Evolutionary conservation across 2,797 vertebrate species (phyloP), one percentile per base, ranked within the genome.

Genomic region (Scolopax bukidnonensis): DNA sequence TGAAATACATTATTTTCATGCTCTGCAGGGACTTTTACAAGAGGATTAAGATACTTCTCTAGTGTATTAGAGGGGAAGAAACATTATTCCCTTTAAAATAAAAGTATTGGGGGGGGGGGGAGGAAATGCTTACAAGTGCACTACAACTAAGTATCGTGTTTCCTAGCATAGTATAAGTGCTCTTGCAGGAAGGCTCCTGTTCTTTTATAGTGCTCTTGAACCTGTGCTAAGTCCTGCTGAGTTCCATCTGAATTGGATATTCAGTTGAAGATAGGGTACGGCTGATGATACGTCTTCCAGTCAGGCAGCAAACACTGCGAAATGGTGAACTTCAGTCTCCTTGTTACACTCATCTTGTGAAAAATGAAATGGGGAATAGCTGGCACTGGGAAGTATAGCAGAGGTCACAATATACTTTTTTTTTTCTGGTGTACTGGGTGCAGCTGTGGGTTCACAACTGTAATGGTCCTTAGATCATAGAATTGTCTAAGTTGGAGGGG

Each of bases 31-130:
- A 88, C 84, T 93, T 93, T 24, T 81, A 91, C 82, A 56, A 94
- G 94, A 97, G 93, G 91, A 80, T 89, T 83, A 89, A 91, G 91
- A 18, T 33, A 36, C 80, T 93, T 89, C 83, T 90, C 59, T n/a
- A 12, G 80, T n/a, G 63, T 63, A 27, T 97, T 84, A 53, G 13
- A 25, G 36, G 36, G 51, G 41, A 53, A 79, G 93, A 54, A 93
- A 90, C 32, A 1, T 82, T 90, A 79, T 91, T 95, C 54, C 69
- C 48, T 79, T 79, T 92, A 94, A 97, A 96, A 89, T 92, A 79
- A 79, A 96, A 86, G 77, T 90, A 90, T 76, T 82, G 67, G 80
- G 76, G 70, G 70, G 80, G 75, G 70, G 70, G 80, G 76, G 63
- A 24, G 71, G 63, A 76, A 77, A 33, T 7, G 78, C 60, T 82